These are phyloP conservation scores for Anas platyrhynchos DNA, from an alignment of 2,113 vertebrate species.

Conservation along the genomic window DNA sequence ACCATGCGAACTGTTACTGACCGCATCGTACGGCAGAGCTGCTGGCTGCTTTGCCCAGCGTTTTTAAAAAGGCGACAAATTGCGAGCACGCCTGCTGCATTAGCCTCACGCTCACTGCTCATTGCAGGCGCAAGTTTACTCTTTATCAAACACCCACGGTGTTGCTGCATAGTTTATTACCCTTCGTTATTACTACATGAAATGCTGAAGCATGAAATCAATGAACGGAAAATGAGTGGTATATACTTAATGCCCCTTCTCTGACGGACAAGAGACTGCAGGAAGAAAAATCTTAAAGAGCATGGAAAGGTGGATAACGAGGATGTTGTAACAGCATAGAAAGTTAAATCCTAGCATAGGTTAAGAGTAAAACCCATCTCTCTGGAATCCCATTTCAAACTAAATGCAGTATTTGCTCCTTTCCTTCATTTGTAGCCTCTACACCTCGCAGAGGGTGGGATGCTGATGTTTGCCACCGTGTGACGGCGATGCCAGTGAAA, in stretches of 20 bases:
- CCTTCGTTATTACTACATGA: background rate
- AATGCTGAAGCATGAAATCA: background rate
- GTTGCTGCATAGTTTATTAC: background rate
- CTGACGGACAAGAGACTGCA: background rate
- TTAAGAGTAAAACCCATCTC: background rate
- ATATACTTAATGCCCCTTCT: background rate
- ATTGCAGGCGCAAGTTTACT: background rate
- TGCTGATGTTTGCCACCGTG: too few relatives aligned
- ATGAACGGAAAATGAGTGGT: background rate
- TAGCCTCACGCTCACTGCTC: background rate
- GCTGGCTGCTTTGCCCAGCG: background rate
- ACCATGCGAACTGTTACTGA: background rate
- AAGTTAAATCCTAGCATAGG: background rate
- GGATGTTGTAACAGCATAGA: rapidly evolving
- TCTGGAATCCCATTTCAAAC: background rate
- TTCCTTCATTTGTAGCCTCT: background rate
- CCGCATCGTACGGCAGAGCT: background rate
- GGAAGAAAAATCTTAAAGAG: background rate
- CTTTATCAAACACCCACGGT: background rate
- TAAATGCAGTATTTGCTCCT: background rate
- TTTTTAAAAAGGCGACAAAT: background rate
- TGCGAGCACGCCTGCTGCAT: background rate
- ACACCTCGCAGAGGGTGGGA: background rate
- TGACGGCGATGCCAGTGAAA: background rate
- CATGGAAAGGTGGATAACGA: rapidly evolving